Evolutionary conservation across 2,888 invertebrate species (phyloP), one percentile per base, ranked within the genome.

Genomic region (Ceratothoa steindachneri): DNA sequence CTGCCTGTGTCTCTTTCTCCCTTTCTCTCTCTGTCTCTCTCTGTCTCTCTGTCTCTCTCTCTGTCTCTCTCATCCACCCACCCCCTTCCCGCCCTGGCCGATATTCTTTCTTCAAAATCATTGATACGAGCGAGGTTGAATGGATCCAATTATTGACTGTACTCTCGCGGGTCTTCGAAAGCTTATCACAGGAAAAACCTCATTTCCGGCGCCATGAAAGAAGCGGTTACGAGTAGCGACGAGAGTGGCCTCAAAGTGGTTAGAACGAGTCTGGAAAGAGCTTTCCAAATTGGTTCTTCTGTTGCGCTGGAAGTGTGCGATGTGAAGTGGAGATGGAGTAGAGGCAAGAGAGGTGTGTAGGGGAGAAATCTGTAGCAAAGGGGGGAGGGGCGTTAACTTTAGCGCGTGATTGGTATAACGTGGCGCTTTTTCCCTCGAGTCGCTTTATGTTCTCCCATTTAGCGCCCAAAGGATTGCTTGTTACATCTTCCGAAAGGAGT

Each of bases 81-180:
- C 30, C 64, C 24, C 64, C 24, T 30, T 67, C 67, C 5, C 67
- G 24, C 27, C 9, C 67, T 29, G 22, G 7, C 24, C 22, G n/a
- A 52, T n/a, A 27, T 15, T 69, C 15, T 19, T 19, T 28, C n/a
- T 53, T 41, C 41, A 15, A 55, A 55, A 55, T 55, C 55, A 55
- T 55, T 55, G 55, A 55, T 55, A 55, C 55, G 7, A 22, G 12
- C 12, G 24, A 55, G 55, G 55, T 55, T 55, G 55, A 55, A 55
- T 55, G 55, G 55, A 55, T 55, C 55, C 55, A 55, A 55, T 55
- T 55, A 55, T 55, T 55, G 55, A 55, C 55, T 55, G 55, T 55
- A 7, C 55, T 55, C 55, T 55, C 19, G 55, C 19, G 19, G 55
- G 55, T n/a, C 55, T 55, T 55, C 55, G 12, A 55, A 55, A 55